Base-by-base conservation (phyloP, 2,888 invertebrate species). In the Hipparchia sbordonii region DNA sequence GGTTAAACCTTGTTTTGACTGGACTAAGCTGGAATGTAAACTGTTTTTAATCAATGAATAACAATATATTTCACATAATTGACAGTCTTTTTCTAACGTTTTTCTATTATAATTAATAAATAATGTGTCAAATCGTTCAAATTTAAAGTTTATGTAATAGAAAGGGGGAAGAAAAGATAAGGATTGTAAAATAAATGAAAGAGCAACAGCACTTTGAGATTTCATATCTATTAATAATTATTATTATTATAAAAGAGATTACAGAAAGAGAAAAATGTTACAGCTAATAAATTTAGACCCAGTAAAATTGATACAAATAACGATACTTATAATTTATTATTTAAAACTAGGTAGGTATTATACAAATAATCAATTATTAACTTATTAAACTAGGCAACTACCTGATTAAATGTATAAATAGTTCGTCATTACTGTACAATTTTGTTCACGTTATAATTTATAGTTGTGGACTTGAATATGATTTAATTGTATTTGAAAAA, bases 211-310 rank as follows among this genome's bases (percentile, higher is more conserved):
- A 39, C 3, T 23, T 10, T 51, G 4, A 45, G 13, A 56, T 67
- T 56, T 56, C 39, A 67, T 45, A n/a, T 67, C 45, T 67, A 56
- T 45, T 51, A 65, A 51, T 45, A 67, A 56, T 45, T 51, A 65
- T 52, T 45, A 67, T 67, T 45, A 65, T 39, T 67, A 56, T 7
- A 56, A 56, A n/a, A 45, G 39, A 56, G 33, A 67, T 56, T 56
- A 67, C 66, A 56, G 56, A 56, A 56, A 56, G 54, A 12, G n/a
- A n/a, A 56, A n/a, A 2, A 51, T 66, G 23, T 51, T 65, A 51
- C 51, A 10, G 12, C 23, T 65, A 48, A 6, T 6, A 52, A 65
- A 23, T 7, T 62, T n/a, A n/a, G 1, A 46, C 45, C 12, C 6
- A 46, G 62, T n/a, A 62, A 6, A 46, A 23, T 23, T 23, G 23